Evolutionary conservation across 2,113 vertebrate genomes (phyloP).

Genomic region (Plotosus lineatus): DNA sequence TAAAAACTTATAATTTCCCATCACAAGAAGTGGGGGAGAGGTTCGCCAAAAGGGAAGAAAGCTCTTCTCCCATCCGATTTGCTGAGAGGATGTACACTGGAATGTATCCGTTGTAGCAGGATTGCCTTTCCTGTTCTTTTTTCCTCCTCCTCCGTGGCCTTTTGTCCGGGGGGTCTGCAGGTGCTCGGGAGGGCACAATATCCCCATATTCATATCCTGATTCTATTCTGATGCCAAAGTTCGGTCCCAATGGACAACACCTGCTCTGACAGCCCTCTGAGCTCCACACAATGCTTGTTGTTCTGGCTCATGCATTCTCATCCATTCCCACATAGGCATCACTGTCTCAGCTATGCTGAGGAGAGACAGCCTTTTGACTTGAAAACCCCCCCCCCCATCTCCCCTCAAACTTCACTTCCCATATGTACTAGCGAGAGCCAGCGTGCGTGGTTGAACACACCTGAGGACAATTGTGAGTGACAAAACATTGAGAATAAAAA

Average conservation of each 20-base stretch:
- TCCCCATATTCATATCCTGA: conserved; percentile 76
- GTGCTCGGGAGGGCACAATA: conserved; percentile 63
- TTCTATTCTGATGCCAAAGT: conserved; percentile 66
- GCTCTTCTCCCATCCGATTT: conserved; percentile 42
- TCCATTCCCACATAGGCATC: conserved; percentile 56
- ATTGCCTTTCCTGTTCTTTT: conserved; percentile 62
- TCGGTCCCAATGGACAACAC: conserved; percentile 67
- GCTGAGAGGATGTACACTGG: conserved; percentile 51
- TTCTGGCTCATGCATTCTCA: conserved; percentile 55
- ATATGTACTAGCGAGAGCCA: conserved; percentile 19
- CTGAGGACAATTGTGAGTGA: conserved; percentile 2
- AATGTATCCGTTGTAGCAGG: conserved; percentile 52
- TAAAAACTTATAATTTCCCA: conserved; percentile 16
- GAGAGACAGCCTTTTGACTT: conserved; percentile 47
- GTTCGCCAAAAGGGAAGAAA: conserved; percentile 35
- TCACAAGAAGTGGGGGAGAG: neutral
- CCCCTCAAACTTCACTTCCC: conserved; percentile 28
- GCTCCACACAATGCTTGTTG: conserved; percentile 57
- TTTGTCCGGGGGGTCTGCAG: conserved; percentile 65
- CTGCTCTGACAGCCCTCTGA: conserved; percentile 57
- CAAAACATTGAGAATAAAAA: neutral
- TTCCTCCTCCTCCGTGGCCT: conserved; percentile 37
- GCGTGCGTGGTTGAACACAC: conserved; percentile 29
- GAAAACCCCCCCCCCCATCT: neutral
- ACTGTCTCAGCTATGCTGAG: conserved; percentile 45